These are phyloP conservation scores for Dendrocopos noguchii DNA, from an alignment of 2,113 vertebrate genomes.

Conservation along the genomic window DNA sequence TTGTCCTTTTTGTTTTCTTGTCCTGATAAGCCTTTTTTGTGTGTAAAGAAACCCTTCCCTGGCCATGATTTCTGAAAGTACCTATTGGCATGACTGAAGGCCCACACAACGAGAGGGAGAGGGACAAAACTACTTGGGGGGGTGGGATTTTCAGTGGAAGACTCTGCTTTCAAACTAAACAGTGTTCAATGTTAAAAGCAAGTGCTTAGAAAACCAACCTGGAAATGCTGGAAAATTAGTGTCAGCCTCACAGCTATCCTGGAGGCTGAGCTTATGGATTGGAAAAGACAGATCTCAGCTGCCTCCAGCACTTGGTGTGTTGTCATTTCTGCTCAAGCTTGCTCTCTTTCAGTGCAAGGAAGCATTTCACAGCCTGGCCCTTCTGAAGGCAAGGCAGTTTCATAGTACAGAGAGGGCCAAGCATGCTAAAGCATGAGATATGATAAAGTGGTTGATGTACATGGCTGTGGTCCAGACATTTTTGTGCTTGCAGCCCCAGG, in stretches of 20 bases:
- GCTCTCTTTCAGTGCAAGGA: not conserved
- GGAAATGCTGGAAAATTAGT: not conserved
- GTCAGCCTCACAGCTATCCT: not conserved
- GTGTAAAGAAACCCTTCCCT: not conserved
- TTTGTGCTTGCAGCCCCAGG: not conserved
- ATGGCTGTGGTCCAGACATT: not conserved
- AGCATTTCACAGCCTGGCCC: not conserved
- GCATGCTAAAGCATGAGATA: fast-evolving
- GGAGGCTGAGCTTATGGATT: not conserved
- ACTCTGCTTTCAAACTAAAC: not conserved
- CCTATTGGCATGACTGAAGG: not conserved
- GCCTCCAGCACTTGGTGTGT: not conserved
- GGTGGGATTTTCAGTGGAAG: not conserved
- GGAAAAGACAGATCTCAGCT: not conserved
- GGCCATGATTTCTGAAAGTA: not conserved
- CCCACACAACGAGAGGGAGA: not conserved
- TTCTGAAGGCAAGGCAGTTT: not conserved
- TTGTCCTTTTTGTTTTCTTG: not conserved
- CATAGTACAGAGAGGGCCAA: not conserved
- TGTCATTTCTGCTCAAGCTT: not conserved
- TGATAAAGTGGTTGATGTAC: not conserved
- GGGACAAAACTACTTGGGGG: not conserved
- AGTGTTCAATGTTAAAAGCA: not conserved
- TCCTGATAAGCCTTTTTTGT: not conserved
- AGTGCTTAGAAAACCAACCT: not conserved